Evolutionary conservation across 2,888 invertebrate species (phyloP).

Genomic region (Willowsia nigromaculata): DNA sequence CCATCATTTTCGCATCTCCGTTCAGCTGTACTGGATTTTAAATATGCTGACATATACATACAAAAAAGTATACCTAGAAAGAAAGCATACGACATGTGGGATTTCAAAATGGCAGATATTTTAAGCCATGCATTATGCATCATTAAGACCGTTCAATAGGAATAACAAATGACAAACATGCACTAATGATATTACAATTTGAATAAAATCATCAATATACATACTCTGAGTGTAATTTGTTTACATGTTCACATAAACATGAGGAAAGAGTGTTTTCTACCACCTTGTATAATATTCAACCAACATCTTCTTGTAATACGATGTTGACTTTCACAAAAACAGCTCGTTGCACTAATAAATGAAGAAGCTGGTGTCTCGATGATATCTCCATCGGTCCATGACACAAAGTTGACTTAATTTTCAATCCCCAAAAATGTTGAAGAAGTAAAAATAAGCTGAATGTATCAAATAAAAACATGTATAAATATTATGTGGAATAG

Average conservation of each 20-base stretch:
- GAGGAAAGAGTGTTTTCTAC: too few species aligned
- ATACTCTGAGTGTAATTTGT: too few species aligned
- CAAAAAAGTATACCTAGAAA: too few species aligned
- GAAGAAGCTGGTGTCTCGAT: neutral
- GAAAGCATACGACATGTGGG: too few species aligned
- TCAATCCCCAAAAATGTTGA: neutral
- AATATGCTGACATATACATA: too few species aligned
- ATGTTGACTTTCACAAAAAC: neutral
- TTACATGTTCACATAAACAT: too few species aligned
- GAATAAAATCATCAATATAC: neutral
- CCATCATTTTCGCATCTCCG: slow-evolving; percentile 66
- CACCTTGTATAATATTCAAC: too few species aligned
- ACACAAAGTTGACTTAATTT: neutral
- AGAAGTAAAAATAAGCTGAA: neutral
- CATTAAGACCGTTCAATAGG: neutral
- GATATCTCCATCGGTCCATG: neutral
- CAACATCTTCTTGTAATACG: too few species aligned
- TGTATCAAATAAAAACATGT: neutral
- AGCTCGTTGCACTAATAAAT: neutral
- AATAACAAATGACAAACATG: neutral
- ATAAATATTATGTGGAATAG: neutral
- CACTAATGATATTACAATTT: neutral
- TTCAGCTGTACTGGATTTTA: slow-evolving; percentile 53
- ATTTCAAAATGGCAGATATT: too few species aligned
- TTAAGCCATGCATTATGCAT: neutral